Conservation (phyloP, 2,888 invertebrate genomes). For the Drosophila ustulata region DNA sequence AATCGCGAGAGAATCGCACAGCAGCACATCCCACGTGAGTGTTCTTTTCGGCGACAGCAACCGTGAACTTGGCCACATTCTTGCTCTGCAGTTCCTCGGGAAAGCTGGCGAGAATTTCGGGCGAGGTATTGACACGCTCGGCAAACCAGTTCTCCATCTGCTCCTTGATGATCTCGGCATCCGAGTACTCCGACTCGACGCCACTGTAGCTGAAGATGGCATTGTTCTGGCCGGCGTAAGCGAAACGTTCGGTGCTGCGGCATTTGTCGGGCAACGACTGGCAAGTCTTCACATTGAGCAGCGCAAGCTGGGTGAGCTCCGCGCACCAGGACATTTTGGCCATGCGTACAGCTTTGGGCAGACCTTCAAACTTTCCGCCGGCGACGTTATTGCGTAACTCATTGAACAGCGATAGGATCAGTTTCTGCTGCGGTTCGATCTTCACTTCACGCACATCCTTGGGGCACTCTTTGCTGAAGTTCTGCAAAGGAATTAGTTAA, state of each 20-base stretch:
- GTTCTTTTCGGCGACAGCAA: constrained; percentile 62
- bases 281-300: constrained; percentile 65
- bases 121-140: constrained; percentile 42
- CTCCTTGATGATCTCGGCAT: constrained; percentile 69
- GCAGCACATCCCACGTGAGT: constrained; percentile 62
- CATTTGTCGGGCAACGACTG: constrained; percentile 60
- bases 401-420: constrained; percentile 62
- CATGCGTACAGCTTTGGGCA: constrained; percentile 69
- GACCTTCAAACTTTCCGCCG: constrained; percentile 44
- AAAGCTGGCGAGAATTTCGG: constrained; percentile 55
- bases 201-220: constrained; percentile 70
- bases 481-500: constrained; percentile 20
- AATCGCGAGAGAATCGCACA: constrained; percentile 46
- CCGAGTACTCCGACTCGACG: constrained; percentile 58
- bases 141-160: constrained; percentile 69
- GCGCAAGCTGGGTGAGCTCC: constrained; percentile 61
- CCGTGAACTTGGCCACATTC: constrained; percentile 56
- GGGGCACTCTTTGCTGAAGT: constrained; percentile 56
- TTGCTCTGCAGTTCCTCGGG: constrained; percentile 58
- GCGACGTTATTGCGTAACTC: constrained; percentile 64
- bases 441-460: constrained; percentile 50
- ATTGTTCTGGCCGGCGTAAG: constrained; percentile 65
- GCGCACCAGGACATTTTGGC: constrained; percentile 72
- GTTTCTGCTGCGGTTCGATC: constrained; percentile 48
- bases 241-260: constrained; percentile 66